Conservation (phyloP, 2,797 vertebrate genomes). For the Nyctibius grandis region DNA sequence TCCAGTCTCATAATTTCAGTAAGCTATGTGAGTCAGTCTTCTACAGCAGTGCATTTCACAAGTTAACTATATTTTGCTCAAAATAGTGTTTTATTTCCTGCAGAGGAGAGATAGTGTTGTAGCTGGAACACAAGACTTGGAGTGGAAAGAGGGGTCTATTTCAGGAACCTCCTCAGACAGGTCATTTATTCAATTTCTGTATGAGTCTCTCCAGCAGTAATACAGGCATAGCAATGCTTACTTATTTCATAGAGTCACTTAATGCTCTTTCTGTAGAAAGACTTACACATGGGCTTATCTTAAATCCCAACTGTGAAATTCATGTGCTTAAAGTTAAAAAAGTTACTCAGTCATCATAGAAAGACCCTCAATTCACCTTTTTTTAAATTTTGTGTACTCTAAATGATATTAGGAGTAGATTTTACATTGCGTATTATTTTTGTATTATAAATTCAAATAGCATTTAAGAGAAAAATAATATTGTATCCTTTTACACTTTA, state of each 20-base stretch:
- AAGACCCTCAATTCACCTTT: not conserved
- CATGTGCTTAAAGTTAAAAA: not conserved
- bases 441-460: not conserved
- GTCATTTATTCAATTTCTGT: conserved; percentile 1
- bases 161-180: not conserved
- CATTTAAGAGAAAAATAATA: not conserved
- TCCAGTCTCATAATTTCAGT: not conserved
- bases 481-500: not conserved
- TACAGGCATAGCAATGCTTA: not conserved
- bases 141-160: not conserved
- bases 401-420: not conserved
- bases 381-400: rapidly evolving
- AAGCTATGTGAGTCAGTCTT: not conserved
- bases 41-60: not conserved
- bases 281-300: not conserved
- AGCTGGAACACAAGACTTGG: not conserved
- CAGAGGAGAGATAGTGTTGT: not conserved
- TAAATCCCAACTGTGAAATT: not conserved
- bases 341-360: not conserved
- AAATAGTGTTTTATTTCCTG: not conserved
- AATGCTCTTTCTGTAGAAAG: not conserved
- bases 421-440: not conserved
- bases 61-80: not conserved
- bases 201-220: not conserved
- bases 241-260: not conserved